Evolutionary conservation across 2,888 invertebrate species (phyloP), one percentile per base, ranked within the genome.

Genomic region (Tanytarsus gracilentus): DNA sequence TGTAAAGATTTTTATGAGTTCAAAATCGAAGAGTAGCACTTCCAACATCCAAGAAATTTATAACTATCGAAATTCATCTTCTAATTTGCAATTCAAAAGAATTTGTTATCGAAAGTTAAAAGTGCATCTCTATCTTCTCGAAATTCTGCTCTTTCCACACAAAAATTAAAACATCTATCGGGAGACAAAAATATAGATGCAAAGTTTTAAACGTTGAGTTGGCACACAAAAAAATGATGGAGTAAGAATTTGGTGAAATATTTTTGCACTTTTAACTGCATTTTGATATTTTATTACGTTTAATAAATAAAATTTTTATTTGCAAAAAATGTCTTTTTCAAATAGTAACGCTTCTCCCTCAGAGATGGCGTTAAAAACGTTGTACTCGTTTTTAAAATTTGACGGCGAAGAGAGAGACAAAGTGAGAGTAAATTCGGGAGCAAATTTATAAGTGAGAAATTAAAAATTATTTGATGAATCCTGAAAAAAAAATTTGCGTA

Each of bases 111-210:
- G n/a, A 14, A 44, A 8, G 44, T 44, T 44, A 23, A 23, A 44
- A 44, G 5, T 44, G 9, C 9, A 18, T 14, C 16, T 36, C 36
- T 23, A 11, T 1, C 23, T 44, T 18, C 36, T 36, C 7, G n/a
- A 6, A 33, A 3, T 23, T 44, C 33, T 4, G 44, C 23, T 23
- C 16, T 4, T 5, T 8, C 11, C 9, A 33, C 33, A 36, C 14
- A 14, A 33, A 33, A 33, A 33, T 36, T 36, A 30, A 26, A 16
- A 26, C 39, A 49, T 49, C 55, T 40, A 40, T 56, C 26, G 55
- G 55, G 55, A 56, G 55, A 56, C 55, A 56, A 23, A 56, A 56
- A 56, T 52, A 39, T 56, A 56, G 55, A 56, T 40, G 39, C 55
- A 26, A 49, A 25, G 6, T 18, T 44, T 44, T 23, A 21, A 21